These are phyloP conservation scores for Phania funesta DNA, from an alignment of 2,888 invertebrate genomes.

Conservation along the genomic window DNA sequence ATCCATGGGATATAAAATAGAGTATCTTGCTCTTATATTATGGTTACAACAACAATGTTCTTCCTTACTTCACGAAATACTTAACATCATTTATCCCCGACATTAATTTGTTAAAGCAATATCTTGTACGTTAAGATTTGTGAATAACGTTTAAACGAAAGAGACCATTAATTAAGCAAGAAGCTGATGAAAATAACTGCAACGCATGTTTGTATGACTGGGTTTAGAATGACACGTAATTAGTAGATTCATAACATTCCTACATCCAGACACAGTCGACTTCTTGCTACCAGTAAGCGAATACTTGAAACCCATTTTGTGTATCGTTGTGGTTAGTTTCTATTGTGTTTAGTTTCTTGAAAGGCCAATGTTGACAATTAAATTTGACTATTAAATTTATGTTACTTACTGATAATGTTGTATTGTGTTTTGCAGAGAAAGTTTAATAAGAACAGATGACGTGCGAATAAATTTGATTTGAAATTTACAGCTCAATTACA, in stretches of 20 bases:
- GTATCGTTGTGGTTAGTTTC: not conserved
- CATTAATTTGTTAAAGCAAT: constrained; percentile 20
- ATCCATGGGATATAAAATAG: too few species aligned
- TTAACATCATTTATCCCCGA: not conserved
- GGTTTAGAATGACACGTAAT: not conserved
- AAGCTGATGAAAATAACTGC: constrained; percentile 24
- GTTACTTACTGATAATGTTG: constrained; percentile 28
- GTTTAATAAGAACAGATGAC: constrained; percentile 26
- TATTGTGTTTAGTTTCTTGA: not conserved
- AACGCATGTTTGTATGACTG: not conserved
- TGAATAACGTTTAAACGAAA: not conserved
- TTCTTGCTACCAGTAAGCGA: constrained; percentile 9
- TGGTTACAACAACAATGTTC: too few species aligned
- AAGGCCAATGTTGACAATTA: not conserved
- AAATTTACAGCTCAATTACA: constrained; percentile 10
- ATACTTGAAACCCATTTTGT: not conserved
- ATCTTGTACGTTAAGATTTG: not conserved
- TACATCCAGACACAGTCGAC: not conserved
- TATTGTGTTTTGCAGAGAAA: constrained; percentile 33
- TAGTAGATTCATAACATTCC: not conserved
- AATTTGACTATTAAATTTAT: not conserved
- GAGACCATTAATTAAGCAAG: constrained; percentile 32
- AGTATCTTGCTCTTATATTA: too few species aligned
- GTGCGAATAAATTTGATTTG: not conserved
- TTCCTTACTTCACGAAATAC: not conserved